phyloP scores from a whole-genome alignment of 2,797 vertebrate genomes.

The Sylvilagus floridanus region DNA sequence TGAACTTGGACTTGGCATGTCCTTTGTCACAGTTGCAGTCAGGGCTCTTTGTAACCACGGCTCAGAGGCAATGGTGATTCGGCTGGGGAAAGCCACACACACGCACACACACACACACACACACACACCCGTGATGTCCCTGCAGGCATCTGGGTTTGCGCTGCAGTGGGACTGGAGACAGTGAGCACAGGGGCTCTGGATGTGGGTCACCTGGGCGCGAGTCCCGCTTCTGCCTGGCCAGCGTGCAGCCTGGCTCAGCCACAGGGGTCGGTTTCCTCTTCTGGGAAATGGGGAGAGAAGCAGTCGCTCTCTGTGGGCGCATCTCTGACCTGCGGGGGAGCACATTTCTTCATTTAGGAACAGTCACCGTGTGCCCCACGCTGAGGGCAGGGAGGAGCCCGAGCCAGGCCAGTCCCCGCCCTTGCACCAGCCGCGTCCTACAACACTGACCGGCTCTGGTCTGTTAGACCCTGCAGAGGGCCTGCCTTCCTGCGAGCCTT shows the following conservation, averaged over 20 bases:
- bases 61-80: conserved; percentile 39
- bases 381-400: not conserved
- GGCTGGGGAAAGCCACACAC: not conserved
- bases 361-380: not conserved
- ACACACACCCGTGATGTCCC: too few relatives aligned
- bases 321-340: not conserved
- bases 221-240: not conserved
- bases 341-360: not conserved
- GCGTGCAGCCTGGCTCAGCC: not conserved
- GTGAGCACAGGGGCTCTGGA: not conserved
- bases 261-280: not conserved
- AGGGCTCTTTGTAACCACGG: not conserved
- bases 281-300: not conserved
- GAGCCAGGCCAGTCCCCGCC: not conserved
- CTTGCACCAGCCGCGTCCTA: rapidly evolving
- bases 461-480: too few relatives aligned
- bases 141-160: not conserved
- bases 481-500: not conserved
- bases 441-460: not conserved
- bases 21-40: conserved; percentile 64
- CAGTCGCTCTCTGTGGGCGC: rapidly evolving
- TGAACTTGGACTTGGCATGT: conserved; percentile 54
- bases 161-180: not conserved
- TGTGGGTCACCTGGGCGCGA: rapidly evolving
- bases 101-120: too few relatives aligned